Evolutionary conservation across 2,888 invertebrate genomes (phyloP), one percentile per base, ranked within the genome.

Genomic region (Griposia aprilina): DNA sequence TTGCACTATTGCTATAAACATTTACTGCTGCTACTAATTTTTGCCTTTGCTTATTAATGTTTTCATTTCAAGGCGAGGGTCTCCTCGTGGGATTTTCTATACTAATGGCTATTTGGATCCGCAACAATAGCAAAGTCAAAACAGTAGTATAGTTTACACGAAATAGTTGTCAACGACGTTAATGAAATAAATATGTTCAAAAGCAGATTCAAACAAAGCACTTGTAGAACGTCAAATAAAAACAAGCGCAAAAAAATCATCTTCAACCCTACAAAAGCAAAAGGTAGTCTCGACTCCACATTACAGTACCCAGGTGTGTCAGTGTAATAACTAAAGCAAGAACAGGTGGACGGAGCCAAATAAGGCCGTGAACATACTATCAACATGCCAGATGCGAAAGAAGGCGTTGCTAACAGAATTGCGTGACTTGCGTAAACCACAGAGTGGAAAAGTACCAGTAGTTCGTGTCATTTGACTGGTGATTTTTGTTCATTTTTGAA

Each of bases 301-400:
- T 62, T 36, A n/a, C 55, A 26, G 36, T 60, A 20, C 41, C 78
- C 77, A 86, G 82, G 80, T 87, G 84, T 77, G 62, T 76, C 74
- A 30, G 59, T 52, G 23, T 76, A 85, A 76, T 85, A 84, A 81
- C 76, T 78, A 66, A 76, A 81, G 65, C 50, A 26, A 81, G 80
- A 87, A 87, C 88, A 87, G 88, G 87, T 87, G 87, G 76, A 85
- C 85, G 77, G 82, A 76, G 66, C 85, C 83, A 81, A 88, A 88
- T 87, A 88, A 84, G 87, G 85, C 78, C 36, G 65, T 65, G 59
- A 17, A 80, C 76, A 84, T 55, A 79, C 67, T 63, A 80, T 70
- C 83, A 60, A 85, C 63, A 81, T 76, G 77, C 75, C 86, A 86
- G 84, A 81, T 85, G 78, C 67, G 79, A 67, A 70, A 69, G 66